phyloP scores from a whole-genome alignment of 2,113 vertebrate species.

The Prionailurus viverrinus region DNA sequence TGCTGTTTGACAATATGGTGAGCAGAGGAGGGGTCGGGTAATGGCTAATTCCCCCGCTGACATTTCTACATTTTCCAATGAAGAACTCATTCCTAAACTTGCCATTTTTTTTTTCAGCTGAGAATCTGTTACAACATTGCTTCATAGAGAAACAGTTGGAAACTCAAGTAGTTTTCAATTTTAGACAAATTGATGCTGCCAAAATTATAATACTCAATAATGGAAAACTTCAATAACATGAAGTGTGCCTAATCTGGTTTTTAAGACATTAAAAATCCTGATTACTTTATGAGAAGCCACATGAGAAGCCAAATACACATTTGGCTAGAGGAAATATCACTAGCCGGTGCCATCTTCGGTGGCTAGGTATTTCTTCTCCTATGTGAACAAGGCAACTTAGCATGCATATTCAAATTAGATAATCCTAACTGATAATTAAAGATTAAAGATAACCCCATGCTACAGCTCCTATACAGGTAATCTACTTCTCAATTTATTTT shows the following conservation, averaged over 20 bases:
- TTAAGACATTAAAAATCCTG: conserved; percentile 6
- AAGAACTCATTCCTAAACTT: neutral
- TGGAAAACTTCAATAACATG: neutral
- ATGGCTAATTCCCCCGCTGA: neutral
- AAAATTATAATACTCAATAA: conserved; percentile 22
- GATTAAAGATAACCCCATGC: neutral
- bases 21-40: neutral
- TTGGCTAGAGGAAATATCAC: neutral
- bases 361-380: neutral
- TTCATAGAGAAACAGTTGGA: conserved; percentile 38
- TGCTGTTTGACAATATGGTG: neutral
- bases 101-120: conserved; percentile 20
- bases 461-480: neutral
- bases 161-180: conserved; percentile 33
- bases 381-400: neutral
- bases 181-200: conserved; percentile 44
- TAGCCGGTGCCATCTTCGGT: neutral
- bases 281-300: neutral
- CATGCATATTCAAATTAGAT: neutral
- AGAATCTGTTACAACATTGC: conserved; percentile 1
- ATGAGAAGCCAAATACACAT: neutral
- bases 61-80: conserved; percentile 9
- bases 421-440: neutral
- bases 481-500: neutral
- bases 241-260: neutral